Base-by-base conservation (phyloP, 2,113 vertebrate genomes). In the Macrotis lagotis region DNA sequence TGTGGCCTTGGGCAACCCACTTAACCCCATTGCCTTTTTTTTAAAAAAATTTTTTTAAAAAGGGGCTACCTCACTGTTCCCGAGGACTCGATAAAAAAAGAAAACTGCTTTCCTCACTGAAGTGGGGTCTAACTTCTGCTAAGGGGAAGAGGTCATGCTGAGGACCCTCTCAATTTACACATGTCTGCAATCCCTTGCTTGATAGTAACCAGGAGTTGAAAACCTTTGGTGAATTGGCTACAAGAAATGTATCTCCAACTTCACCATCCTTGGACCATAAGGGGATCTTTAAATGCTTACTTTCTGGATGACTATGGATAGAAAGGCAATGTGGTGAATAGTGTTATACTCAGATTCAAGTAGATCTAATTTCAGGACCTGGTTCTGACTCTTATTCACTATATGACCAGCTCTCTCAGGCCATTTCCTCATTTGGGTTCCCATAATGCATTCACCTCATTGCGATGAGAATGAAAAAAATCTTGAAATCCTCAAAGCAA, bases 31-130 rank as follows among this genome's bases (percentile, higher is more conserved):
- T n/a, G n/a, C n/a, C n/a, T n/a, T n/a, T n/a, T n/a, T n/a, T n/a
- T n/a, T n/a, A n/a, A n/a, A n/a, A n/a, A n/a, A n/a, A n/a, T n/a
- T n/a, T n/a, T n/a, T n/a, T n/a, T n/a, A n/a, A n/a, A n/a, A n/a
- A n/a, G n/a, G n/a, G n/a, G n/a, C n/a, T n/a, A n/a, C n/a, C 48
- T 95, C 89, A 90, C 26, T 88, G 94, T 91, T 89, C 8, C 59
- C 59, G 14, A 0, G 92, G 19, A 8, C 10, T 66, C 92, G 55
- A 95, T 25, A 8, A 44, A 44, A 83, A 25, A 14, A 51, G 50
- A 50, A 92, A 95, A 16, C 25, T 47, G 11, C 53, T 94, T 51
- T 90, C 49, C 66, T 93, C 24, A 91, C 91, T 88, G 25, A 47
- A 50, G 47, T 92, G 83, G 6, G 89, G 89, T 89, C 28, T 59